Evolutionary conservation across 1,140 invertebrate species (phyloP).

Genomic region (Neodiprion lecontei): DNA sequence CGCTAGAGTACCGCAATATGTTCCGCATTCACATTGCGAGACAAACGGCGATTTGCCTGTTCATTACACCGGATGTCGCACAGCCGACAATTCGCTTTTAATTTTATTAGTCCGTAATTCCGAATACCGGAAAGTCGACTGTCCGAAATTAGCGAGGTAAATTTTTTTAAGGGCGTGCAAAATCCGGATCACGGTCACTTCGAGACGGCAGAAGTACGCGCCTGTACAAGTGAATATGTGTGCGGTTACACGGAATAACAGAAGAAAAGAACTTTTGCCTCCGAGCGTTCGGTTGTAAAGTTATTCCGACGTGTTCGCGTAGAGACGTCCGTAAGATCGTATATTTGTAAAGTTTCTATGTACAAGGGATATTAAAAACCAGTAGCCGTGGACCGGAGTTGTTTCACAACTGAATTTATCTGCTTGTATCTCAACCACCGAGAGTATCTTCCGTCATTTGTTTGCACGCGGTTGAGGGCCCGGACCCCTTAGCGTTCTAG

Average conservation of each 20-base stretch:
- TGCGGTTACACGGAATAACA: neutral
- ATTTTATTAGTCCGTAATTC: no score
- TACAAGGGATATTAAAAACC: slow-evolving; percentile 6
- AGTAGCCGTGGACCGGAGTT: neutral
- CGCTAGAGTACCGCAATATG: neutral
- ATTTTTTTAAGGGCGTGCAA: neutral
- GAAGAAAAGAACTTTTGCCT: slow-evolving; percentile 4
- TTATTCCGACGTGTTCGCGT: no score
- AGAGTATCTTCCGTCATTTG: neutral
- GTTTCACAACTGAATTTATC: neutral
- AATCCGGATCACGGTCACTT: neutral
- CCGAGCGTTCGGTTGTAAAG: no score
- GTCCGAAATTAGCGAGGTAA: no score
- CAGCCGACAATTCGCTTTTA: no score
- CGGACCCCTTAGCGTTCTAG: neutral
- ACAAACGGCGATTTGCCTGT: neutral
- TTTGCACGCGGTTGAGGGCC: neutral
- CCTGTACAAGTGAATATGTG: slow-evolving; percentile 12
- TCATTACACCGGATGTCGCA: neutral
- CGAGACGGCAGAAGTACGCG: neutral
- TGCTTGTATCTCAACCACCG: neutral
- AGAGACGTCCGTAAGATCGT: neutral
- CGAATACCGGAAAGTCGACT: no score
- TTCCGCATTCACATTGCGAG: neutral
- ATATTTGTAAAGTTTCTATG: neutral